Conservation (phyloP, 2,113 vertebrate species). For the Gallinago media region DNA sequence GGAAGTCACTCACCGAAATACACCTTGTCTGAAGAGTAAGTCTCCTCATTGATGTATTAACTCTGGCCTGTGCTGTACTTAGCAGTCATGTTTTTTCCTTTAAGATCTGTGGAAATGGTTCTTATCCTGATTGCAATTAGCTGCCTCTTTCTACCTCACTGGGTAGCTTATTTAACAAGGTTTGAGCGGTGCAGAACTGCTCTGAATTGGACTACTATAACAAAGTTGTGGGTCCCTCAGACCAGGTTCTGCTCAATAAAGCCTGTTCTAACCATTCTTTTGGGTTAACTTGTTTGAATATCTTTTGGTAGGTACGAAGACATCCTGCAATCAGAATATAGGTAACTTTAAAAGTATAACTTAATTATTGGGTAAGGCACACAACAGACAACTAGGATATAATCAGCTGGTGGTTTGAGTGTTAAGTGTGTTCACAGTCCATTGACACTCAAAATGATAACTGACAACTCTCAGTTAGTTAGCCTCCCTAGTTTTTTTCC, state of each 20-base stretch:
- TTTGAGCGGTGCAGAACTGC: background rate
- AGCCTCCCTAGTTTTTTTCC: background rate
- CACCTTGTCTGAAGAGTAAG: conserved; percentile 70
- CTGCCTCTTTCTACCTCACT: background rate
- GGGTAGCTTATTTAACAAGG: background rate
- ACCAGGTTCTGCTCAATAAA: background rate
- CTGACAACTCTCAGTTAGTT: background rate
- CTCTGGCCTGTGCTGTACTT: background rate
- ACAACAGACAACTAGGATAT: background rate
- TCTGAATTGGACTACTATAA: background rate
- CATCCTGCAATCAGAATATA: background rate
- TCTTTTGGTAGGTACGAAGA: background rate
- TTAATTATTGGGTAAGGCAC: background rate
- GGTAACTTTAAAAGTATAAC: background rate
- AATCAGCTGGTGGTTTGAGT: background rate
- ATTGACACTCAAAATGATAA: background rate
- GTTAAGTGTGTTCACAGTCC: background rate
- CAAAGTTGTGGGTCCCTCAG: background rate
- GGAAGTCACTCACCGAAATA: background rate
- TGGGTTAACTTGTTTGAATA: background rate
- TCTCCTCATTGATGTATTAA: background rate
- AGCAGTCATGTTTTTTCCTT: background rate
- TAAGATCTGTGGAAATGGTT: background rate
- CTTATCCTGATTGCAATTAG: background rate
- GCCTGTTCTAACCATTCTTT: background rate